Evolutionary conservation across 2,888 invertebrate genomes (phyloP).

Genomic region (Lycia hirtaria): DNA sequence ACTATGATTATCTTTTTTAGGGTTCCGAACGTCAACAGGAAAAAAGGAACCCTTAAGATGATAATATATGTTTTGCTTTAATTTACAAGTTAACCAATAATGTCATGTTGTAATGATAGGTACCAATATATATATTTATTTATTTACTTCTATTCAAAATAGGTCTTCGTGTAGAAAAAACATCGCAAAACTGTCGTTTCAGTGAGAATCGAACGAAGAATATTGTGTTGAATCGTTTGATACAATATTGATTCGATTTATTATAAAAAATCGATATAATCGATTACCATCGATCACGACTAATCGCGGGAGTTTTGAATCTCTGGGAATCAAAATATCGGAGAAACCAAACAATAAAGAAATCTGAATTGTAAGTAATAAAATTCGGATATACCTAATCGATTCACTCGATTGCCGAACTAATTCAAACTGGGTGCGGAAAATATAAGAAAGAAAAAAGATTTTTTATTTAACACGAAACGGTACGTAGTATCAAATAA

Average conservation of each 20-base stretch:
- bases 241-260: conserved; percentile 51
- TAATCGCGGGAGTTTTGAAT: conserved; percentile 45
- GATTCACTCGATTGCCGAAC: background rate
- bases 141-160: no score
- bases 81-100: no score
- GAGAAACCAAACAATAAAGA: conserved; percentile 47
- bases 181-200: conserved; percentile 23
- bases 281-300: conserved; percentile 53
- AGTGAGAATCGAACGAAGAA: conserved; percentile 41
- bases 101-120: no score
- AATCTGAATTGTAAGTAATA: conserved; percentile 50
- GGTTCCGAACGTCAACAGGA: no score
- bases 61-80: no score
- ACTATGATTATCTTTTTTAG: no score
- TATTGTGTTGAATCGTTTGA: conserved; percentile 17
- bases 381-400: conserved; percentile 42
- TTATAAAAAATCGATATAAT: conserved; percentile 46
- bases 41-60: no score
- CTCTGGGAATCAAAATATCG: conserved; percentile 47
- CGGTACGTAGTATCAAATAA: no score
- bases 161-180: background rate
- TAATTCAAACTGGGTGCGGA: no score
- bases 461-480: no score
- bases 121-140: no score
- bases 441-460: no score